These are phyloP conservation scores for Paratrypauchen microcephalus DNA, from an alignment of 2,797 vertebrate species.

Conservation along the genomic window DNA sequence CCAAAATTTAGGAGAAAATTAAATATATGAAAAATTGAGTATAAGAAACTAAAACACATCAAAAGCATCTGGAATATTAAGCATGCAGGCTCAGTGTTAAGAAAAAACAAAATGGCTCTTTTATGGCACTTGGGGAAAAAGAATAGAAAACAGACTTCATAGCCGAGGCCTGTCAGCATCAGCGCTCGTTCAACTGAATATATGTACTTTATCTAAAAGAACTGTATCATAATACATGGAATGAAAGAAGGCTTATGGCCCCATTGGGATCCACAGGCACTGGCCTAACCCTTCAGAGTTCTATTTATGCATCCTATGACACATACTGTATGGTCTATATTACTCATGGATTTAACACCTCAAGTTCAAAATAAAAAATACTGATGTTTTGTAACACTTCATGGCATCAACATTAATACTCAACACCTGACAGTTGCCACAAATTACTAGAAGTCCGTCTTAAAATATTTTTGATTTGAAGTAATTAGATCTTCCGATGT, in stretches of 20 bases:
- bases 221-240: constrained; percentile 54
- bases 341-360: constrained; percentile 51
- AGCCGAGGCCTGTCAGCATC: constrained; percentile 63
- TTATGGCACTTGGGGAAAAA: constrained; percentile 71
- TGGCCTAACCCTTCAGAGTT: constrained; percentile 50
- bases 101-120: constrained; percentile 71
- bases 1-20: constrained; percentile 75
- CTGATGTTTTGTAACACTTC: constrained; percentile 48
- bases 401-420: constrained; percentile 26
- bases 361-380: constrained; percentile 52
- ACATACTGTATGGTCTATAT: constrained; percentile 44
- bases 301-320: constrained; percentile 47
- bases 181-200: constrained; percentile 57
- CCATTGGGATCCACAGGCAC: constrained; percentile 56
- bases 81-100: constrained; percentile 87
- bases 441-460: constrained; percentile 28
- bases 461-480: constrained; percentile 40
- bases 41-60: constrained; percentile 78
- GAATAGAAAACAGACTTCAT: constrained; percentile 54
- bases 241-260: constrained; percentile 51
- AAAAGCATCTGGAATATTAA: constrained; percentile 76
- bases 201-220: constrained; percentile 59
- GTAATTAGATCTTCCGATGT: constrained; percentile 33
- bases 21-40: constrained; percentile 83
- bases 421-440: constrained; percentile 22